Base-by-base conservation (phyloP, 2,113 vertebrate genomes). In the Pituophis catenifer region DNA sequence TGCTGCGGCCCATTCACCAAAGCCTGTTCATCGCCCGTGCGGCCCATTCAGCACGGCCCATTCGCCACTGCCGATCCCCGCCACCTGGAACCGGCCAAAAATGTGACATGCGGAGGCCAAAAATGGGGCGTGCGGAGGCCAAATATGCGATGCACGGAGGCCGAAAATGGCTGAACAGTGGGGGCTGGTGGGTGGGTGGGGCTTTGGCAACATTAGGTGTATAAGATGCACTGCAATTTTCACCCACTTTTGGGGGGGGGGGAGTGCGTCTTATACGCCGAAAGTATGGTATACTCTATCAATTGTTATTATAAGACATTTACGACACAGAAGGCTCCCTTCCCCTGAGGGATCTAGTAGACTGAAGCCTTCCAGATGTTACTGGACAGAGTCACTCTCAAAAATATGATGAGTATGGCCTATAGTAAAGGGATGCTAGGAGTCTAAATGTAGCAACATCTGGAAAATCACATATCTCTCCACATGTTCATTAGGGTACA, bases 161-260 rank as follows among this genome's bases (percentile, higher is more conserved):
- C 44, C 0, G 44, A 48, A 48, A 48, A 48, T 0, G 4, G 0
- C 44, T 48, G 44, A 48, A 48, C 0, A 0, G 44, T 48, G 0
- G 44, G 44, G 44, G 44, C 44, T 0, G 3, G 44, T 0, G 0
- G 44, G 44, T 48, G 3, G 44, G 44, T 0, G 4, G 0, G 44
- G 44, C 4, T 48, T 48, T 5, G 0, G 44, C 44, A 48, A 48
- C 44, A 48, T 48, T 48, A 0, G 4, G 44, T 48, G 44, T 48
- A 48, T 48, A 48, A 48, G 44, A 48, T 5, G 4, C 44, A 48
- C 4, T 48, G 44, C 44, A 44, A 44, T 44, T 44, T 44, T 44
- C 21, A 44, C 44, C 44, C 44, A 44, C 44, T 44, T 44, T 44
- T 44, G 2, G 2, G 44, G 44, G 44, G 44, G 44, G 44, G 44